A percentile compares a stretch with the other conserved stretches of the same genome.
Conservation (phyloP, 2,113 vertebrate genomes). For the Malurus cyaneus region DNA sequence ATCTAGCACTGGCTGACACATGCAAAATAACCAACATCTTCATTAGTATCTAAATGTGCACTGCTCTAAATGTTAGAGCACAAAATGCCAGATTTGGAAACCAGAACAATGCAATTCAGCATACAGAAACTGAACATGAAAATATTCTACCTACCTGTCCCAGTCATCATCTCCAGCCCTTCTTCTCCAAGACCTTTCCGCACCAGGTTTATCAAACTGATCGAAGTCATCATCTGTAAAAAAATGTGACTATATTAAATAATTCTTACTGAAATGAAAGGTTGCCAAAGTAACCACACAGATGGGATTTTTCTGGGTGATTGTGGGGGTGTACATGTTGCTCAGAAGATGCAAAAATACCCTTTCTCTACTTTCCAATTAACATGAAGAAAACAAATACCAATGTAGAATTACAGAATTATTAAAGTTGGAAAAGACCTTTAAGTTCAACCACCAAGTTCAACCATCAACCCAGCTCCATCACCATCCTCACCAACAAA, state of each 20-base stretch:
- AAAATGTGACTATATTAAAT: not conserved
- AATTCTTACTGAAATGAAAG: not conserved
- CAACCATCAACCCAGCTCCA: not conserved
- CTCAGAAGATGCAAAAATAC: not conserved
- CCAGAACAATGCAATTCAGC: not conserved
- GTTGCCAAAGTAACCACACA: not conserved
- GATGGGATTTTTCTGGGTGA: not conserved
- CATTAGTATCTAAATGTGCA: slow-evolving; percentile 1
- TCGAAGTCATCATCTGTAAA: slow-evolving; percentile 91
- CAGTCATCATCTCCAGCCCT: slow-evolving; percentile 88
- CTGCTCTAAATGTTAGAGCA: not conserved
- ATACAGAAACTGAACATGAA: not conserved
- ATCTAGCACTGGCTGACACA: not conserved
- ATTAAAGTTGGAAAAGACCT: not conserved
- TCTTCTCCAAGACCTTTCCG: slow-evolving; percentile 91
- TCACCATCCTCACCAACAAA: not conserved
- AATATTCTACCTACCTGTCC: slow-evolving; percentile 81
- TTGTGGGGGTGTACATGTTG: rapidly evolving
- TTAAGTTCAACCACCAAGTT: not conserved
- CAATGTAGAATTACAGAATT: rapidly evolving
- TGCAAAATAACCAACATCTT: slow-evolving; percentile 13
- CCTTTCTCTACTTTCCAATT: not conserved
- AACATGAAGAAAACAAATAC: not conserved
- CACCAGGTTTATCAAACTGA: slow-evolving; percentile 95
- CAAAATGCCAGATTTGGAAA: not conserved